A percentile compares a stretch with the other conserved stretches of the same genome.
phyloP scores from a whole-genome alignment of 92 coral and sea anemone genomes.

The Desmophyllum pertusum region DNA sequence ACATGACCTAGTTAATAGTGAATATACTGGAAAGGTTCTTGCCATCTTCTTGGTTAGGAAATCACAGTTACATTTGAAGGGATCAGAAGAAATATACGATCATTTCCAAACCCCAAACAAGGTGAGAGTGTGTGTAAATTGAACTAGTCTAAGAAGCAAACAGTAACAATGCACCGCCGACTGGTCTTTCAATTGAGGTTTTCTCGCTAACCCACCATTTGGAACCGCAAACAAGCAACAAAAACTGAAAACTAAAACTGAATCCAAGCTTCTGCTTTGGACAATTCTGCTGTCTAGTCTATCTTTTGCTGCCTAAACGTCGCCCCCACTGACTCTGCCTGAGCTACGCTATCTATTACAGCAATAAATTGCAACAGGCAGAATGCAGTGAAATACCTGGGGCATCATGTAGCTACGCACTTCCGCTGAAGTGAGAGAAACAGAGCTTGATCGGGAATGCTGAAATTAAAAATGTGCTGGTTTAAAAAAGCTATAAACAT shows the following conservation, averaged over 20 bases:
- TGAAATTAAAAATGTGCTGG: constrained; percentile 51
- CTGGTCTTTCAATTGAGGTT: too few relatives aligned
- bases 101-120: background rate
- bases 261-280: too few relatives aligned
- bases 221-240: background rate
- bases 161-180: too few relatives aligned
- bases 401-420: constrained; percentile 87
- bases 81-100: background rate
- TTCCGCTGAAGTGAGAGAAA: constrained; percentile 90
- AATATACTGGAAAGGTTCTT: too few relatives aligned
- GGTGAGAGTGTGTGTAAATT: too few relatives aligned
- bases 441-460: constrained; percentile 91
- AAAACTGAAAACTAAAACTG: background rate
- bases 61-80: background rate
- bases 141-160: too few relatives aligned
- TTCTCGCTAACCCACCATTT: background rate
- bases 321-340: constrained; percentile 40
- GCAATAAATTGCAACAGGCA: constrained; percentile 18
- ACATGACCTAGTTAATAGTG: background rate
- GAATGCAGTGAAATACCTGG: constrained; percentile 65
- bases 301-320: background rate
- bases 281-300: background rate
- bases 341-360: constrained; percentile 10
- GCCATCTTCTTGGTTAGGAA: background rate
- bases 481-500: background rate